These are phyloP conservation scores for Tamias sibiricus DNA, from an alignment of 2,113 vertebrate genomes.

Conservation along the genomic window DNA sequence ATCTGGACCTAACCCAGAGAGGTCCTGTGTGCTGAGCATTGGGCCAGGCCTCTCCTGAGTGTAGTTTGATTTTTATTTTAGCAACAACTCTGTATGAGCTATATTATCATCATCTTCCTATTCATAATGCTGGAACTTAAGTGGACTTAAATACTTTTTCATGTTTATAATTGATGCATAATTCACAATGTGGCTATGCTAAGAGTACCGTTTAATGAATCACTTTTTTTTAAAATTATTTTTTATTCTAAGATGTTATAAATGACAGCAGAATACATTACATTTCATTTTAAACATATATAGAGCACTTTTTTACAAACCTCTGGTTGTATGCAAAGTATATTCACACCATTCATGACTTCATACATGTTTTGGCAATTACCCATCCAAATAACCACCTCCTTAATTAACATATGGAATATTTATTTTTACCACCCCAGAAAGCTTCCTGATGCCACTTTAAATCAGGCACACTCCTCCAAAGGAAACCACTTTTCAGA, in stretches of 20 bases:
- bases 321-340: too few relatives aligned
- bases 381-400: background rate
- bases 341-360: too few relatives aligned
- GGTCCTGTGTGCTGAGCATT: background rate
- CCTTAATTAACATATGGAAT: background rate
- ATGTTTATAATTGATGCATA: background rate
- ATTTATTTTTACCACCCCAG: background rate
- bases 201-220: background rate
- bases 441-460: background rate
- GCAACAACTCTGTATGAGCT: background rate
- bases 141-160: background rate
- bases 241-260: too few relatives aligned
- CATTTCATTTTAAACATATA: too few relatives aligned
- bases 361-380: too few relatives aligned
- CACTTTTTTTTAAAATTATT: too few relatives aligned
- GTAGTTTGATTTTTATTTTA: background rate
- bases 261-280: too few relatives aligned
- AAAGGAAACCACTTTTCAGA: background rate
- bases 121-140: background rate
- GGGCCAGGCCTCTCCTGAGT: background rate
- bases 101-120: background rate
- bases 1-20: background rate
- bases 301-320: too few relatives aligned
- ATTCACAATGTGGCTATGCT: background rate
- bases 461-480: background rate